Conservation (phyloP, 2,797 vertebrate species). For the Cuculus canorus region DNA sequence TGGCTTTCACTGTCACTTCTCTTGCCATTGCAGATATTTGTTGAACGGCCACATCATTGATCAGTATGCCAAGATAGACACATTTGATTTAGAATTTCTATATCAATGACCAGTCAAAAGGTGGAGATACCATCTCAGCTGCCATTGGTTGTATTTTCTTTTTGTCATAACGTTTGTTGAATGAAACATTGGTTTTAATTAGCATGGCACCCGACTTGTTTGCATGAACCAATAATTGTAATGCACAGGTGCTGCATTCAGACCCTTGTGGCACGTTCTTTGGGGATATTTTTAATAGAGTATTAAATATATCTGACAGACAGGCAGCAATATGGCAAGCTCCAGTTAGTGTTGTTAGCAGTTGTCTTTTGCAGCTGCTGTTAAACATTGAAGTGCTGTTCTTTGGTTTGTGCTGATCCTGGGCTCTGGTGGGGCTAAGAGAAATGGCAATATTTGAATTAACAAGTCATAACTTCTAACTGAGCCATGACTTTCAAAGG, state of each 20-base stretch:
- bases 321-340: neutral
- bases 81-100: neutral
- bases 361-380: neutral
- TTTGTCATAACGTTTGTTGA: neutral
- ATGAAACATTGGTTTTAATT: neutral
- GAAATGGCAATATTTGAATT: constrained; percentile 21
- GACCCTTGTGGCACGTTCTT: neutral
- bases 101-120: neutral
- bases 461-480: neutral
- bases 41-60: neutral
- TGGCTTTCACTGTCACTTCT: neutral
- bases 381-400: neutral
- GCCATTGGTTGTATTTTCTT: neutral
- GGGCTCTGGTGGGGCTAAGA: neutral
- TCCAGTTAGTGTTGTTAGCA: neutral
- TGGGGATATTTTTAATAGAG: neutral
- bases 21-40: neutral
- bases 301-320: neutral
- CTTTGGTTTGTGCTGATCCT: neutral
- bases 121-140: neutral
- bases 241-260: neutral
- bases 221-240: neutral
- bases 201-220: neutral
- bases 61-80: neutral
- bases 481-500: neutral